A percentile compares a stretch with the other conserved stretches of the same genome.
These are phyloP conservation scores for Bagarius yarrelli DNA, from an alignment of 2,113 vertebrate genomes.

Conservation along the genomic window DNA sequence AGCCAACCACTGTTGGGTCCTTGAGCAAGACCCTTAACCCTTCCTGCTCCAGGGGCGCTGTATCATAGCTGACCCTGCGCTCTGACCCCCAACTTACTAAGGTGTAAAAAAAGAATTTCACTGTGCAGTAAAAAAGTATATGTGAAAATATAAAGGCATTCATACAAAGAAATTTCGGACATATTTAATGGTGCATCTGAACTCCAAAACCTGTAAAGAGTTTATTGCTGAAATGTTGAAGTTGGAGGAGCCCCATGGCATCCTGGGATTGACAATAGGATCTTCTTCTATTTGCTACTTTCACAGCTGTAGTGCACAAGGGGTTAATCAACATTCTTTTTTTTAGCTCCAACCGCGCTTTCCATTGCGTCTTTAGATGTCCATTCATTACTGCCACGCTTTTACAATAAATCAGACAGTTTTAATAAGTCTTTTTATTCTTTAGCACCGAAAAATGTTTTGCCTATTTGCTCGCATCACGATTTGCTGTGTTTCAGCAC, in stretches of 20 bases:
- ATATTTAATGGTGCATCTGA: no score
- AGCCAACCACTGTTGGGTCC: no score
- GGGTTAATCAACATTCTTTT: not conserved
- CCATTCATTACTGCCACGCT: constrained; percentile 25
- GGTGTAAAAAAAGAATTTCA: no score
- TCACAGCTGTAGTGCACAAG: not conserved
- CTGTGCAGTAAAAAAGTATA: no score
- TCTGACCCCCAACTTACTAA: no score
- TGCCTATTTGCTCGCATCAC: constrained; percentile 10
- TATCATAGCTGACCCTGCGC: no score
- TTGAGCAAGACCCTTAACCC: no score
- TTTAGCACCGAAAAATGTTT: not conserved
- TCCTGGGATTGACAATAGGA: not conserved
- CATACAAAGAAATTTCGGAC: no score
- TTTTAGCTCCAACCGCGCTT: not conserved
- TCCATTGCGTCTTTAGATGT: not conserved
- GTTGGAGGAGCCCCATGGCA: no score
- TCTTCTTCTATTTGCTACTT: not conserved
- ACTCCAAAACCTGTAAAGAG: no score
- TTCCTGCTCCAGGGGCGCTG: no score
- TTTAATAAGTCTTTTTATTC: constrained; percentile 16
- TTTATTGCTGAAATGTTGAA: not conserved
- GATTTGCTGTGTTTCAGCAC: constrained; percentile 34
- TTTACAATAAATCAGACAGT: constrained; percentile 12
- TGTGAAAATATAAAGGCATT: no score